phyloP scores from a whole-genome alignment of 1,140 invertebrate genomes.

The Brachionus koreanus region DNA sequence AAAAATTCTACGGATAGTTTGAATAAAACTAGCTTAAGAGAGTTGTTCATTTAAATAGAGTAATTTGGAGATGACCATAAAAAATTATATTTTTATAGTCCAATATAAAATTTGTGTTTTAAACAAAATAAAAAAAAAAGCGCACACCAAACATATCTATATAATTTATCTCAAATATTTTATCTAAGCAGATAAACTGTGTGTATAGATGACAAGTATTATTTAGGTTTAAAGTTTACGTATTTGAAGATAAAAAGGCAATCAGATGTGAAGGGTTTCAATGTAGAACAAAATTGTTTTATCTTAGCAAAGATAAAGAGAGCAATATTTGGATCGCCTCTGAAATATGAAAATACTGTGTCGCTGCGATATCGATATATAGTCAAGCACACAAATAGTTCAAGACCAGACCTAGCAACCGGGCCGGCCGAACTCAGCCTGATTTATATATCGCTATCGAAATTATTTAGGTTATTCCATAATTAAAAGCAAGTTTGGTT shows the following conservation, averaged over 20 bases:
- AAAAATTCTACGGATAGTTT: too few species aligned
- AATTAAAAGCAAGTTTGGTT: neutral
- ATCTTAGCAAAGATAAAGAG: neutral
- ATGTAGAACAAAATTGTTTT: neutral
- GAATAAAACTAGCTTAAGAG: too few species aligned
- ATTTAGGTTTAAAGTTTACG: neutral
- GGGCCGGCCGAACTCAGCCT: neutral
- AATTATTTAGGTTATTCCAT: conserved; percentile 8
- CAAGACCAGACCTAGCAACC: neutral
- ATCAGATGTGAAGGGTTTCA: neutral
- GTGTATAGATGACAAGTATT: neutral
- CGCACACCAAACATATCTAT: neutral
- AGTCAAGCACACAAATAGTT: neutral
- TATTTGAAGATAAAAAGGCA: neutral
- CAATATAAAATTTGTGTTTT: neutral
- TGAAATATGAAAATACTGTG: neutral
- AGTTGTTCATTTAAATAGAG: too few species aligned
- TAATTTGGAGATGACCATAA: neutral
- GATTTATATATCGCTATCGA: neutral
- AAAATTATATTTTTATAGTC: neutral
- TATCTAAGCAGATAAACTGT: neutral
- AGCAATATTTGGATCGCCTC: too few species aligned
- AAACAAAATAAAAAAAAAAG: too few species aligned
- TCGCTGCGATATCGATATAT: neutral
- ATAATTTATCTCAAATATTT: neutral